Conservation (phyloP, 35 echinoderm and acorn worm species). For the Apostichopus japonicus region DNA sequence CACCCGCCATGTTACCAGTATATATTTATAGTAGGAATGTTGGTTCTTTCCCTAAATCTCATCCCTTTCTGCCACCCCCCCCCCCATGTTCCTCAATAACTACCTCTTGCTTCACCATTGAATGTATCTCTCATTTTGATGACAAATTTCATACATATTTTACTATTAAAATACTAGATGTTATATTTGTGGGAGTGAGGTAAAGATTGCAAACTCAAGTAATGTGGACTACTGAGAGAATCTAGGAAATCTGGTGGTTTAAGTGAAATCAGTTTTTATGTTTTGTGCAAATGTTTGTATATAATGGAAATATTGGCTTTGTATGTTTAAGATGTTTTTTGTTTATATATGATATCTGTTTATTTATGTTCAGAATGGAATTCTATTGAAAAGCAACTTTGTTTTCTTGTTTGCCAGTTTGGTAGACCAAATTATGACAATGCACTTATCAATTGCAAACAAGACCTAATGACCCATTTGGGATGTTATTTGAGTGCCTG, state of each 20-base stretch:
- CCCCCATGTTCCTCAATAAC: neutral
- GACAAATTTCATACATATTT: neutral
- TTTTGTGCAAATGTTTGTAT: conserved; percentile 38
- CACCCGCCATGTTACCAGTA: too few species aligned
- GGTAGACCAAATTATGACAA: too few species aligned
- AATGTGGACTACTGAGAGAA: too few species aligned
- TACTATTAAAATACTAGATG: neutral
- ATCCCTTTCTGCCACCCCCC: neutral
- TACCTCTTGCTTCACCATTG: neutral
- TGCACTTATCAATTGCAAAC: too few species aligned
- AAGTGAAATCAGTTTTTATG: neutral
- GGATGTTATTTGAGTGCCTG: too few species aligned
- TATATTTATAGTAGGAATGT: too few species aligned
- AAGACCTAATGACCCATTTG: too few species aligned
- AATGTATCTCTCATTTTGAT: neutral
- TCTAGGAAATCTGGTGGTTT: neutral
- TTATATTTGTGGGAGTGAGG: neutral
- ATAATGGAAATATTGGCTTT: conserved; percentile 41
- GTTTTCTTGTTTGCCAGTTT: too few species aligned
- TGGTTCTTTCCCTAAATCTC: neutral
- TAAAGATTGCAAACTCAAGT: neutral
- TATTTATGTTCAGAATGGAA: neutral
- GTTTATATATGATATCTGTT: neutral
- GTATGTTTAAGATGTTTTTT: conserved; percentile 25
- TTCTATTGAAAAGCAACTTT: neutral